Evolutionary conservation across 2,113 vertebrate species (phyloP).

Genomic region (Takifugu bimaculatus): DNA sequence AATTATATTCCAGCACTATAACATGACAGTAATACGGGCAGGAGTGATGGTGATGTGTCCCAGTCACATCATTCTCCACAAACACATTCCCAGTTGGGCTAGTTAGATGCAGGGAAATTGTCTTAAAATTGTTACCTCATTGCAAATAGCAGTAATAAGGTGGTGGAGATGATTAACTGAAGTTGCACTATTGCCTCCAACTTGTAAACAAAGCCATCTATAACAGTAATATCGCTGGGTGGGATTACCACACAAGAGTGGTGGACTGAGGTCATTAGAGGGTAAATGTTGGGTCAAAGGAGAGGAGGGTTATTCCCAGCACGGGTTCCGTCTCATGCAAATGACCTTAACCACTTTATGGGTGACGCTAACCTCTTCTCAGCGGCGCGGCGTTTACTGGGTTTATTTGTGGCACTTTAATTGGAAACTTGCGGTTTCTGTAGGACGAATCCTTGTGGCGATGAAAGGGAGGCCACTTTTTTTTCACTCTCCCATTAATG

Average conservation of each 20-base stretch:
- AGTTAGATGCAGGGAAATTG: conserved; percentile 83
- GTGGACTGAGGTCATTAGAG: conserved; percentile 46
- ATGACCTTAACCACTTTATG: conserved; percentile 3
- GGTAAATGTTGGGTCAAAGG: conserved; percentile 23
- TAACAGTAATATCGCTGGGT: conserved; percentile 59
- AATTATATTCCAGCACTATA: conserved; percentile 81
- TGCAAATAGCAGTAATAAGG: conserved; percentile 80
- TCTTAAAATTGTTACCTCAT: conserved; percentile 85
- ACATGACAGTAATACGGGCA: conserved; percentile 85
- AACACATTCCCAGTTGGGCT: conserved; percentile 86
- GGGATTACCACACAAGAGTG: conserved; percentile 40
- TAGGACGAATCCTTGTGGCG: background rate
- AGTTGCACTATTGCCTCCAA: conserved; percentile 40
- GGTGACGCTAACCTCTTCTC: conserved; percentile 7
- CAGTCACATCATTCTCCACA: conserved; percentile 81
- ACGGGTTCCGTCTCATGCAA: conserved; percentile 6
- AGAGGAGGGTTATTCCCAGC: conserved; percentile 17
- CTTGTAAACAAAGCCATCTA: conserved; percentile 69
- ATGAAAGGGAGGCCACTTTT: background rate
- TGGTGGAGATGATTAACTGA: conserved; percentile 79
- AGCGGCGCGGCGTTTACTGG: no score
- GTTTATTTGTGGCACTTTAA: background rate
- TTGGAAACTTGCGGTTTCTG: background rate
- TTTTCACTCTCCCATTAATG: conserved; percentile 1
- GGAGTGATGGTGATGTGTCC: conserved; percentile 83